Percentiles rank a stretch among this genome's conserved stretches.
Evolutionary conservation across 1,140 invertebrate species (phyloP).

Genomic region (Cherax quadricarinatus): DNA sequence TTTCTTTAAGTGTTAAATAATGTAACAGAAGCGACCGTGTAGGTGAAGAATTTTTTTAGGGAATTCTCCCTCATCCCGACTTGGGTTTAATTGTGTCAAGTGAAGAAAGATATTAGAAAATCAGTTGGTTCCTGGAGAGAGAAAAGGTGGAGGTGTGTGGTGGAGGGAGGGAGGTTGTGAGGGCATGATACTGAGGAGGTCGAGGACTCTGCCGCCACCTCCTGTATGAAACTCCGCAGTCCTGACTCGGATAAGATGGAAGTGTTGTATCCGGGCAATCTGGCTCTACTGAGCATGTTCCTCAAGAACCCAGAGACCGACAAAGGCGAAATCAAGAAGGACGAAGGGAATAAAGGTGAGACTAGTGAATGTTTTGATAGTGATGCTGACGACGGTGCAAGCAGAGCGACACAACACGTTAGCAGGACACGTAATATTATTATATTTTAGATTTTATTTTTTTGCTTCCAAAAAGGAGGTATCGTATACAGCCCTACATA

Average conservation of each 20-base stretch:
- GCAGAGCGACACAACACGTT: too few species aligned
- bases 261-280: constrained; percentile 72
- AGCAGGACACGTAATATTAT: too few species aligned
- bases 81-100: constrained; percentile 26
- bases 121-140: constrained; percentile 4
- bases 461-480: not conserved
- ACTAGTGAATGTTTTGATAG: not conserved
- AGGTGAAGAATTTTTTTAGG: constrained; percentile 3
- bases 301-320: constrained; percentile 68
- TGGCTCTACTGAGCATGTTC: constrained; percentile 73
- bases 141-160: constrained; percentile 25
- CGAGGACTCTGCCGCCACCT: constrained; percentile 45
- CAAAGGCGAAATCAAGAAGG: constrained; percentile 63
- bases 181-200: constrained; percentile 56
- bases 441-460: not conserved
- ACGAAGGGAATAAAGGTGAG: constrained; percentile 64
- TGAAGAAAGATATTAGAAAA: constrained; percentile 40
- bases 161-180: constrained; percentile 35
- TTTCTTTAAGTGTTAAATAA: constrained; percentile 38
- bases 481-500: too few species aligned
- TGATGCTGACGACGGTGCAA: too few species aligned
- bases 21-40: constrained; percentile 30
- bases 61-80: not conserved
- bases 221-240: constrained; percentile 68
- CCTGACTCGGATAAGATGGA: constrained; percentile 69